A percentile compares a stretch with the other conserved stretches of the same genome.
Evolutionary conservation across 92 coral and sea anemone species (phyloP).

Genomic region (Metridium senile): DNA sequence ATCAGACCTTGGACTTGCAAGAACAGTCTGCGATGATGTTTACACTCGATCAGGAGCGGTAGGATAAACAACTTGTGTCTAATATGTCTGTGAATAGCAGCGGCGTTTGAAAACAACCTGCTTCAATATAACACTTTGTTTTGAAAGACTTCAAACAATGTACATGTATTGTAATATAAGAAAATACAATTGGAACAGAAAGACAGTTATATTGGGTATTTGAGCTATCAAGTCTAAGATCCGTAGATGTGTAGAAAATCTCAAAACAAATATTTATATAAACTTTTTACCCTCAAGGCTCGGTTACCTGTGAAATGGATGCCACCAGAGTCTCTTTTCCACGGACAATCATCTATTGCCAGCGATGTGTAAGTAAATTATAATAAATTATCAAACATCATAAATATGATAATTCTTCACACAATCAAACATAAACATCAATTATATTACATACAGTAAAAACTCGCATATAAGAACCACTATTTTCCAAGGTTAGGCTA

Average conservation of each 20-base stretch:
- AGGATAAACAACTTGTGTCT: too few species aligned
- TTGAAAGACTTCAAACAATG: neutral
- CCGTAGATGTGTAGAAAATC: too few species aligned
- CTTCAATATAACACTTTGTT: neutral
- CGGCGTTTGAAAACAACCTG: neutral
- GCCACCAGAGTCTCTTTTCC: conserved; percentile 35
- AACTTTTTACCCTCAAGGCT: conserved; percentile 45
- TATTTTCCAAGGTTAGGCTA: too few species aligned
- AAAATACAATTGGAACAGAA: too few species aligned
- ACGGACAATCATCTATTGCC: conserved; percentile 39
- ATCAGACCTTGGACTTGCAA: conserved; percentile 46
- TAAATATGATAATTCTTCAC: too few species aligned
- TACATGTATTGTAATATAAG: too few species aligned
- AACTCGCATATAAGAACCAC: too few species aligned
- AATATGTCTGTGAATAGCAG: neutral
- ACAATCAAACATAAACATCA: too few species aligned
- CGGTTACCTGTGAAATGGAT: conserved; percentile 44
- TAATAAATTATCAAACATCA: neutral
- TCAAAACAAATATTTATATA: too few species aligned
- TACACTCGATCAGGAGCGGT: conserved; percentile 24
- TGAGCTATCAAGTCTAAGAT: too few species aligned
- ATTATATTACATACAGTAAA: too few species aligned
- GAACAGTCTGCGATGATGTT: conserved; percentile 18
- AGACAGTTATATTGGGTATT: too few species aligned
- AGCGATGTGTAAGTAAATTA: conserved; percentile 54